phyloP scores from a whole-genome alignment of 2,797 vertebrate species.

The Coregonus suidteri region DNA sequence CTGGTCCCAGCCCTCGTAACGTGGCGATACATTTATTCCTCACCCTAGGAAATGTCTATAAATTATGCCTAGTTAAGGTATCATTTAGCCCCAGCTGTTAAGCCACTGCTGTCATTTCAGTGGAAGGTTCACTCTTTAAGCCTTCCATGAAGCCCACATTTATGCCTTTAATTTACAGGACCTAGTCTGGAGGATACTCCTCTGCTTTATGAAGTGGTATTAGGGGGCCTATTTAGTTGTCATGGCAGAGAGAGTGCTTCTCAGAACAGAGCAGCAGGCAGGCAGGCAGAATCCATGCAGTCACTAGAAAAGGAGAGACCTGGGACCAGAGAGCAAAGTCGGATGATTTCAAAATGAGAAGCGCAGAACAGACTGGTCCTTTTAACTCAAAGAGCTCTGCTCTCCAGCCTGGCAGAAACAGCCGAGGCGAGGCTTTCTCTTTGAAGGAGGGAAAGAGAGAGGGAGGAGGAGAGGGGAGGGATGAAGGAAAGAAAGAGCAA shows the following conservation, averaged over 20 bases:
- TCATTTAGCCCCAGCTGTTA: slow-evolving; percentile 72
- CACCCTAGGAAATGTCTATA: slow-evolving; percentile 66
- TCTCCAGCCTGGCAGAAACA: slow-evolving; percentile 76
- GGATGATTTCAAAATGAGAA: slow-evolving; percentile 78
- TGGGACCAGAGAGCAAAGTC: slow-evolving; percentile 69
- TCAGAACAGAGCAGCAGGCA: slow-evolving; percentile 68
- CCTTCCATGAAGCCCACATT: slow-evolving; percentile 75
- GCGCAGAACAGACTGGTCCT: slow-evolving; percentile 68
- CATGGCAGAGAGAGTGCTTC: slow-evolving; percentile 72
- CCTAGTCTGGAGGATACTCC: slow-evolving; percentile 78
- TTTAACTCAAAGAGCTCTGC: slow-evolving; percentile 78
- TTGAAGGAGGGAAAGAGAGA: slow-evolving; percentile 62
- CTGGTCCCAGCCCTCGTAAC: slow-evolving; percentile 49
- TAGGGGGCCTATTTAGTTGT: slow-evolving; percentile 82
- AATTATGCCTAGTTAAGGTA: slow-evolving; percentile 75
- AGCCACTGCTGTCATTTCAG: slow-evolving; percentile 75
- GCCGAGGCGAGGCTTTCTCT: slow-evolving; percentile 68
- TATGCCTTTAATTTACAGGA: slow-evolving; percentile 82
- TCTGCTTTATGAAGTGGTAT: slow-evolving; percentile 81
- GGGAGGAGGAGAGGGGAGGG: neutral
- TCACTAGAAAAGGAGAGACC: slow-evolving; percentile 65
- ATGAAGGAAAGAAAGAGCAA: slow-evolving; percentile 17
- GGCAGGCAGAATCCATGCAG: slow-evolving; percentile 70
- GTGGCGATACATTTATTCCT: slow-evolving; percentile 68
- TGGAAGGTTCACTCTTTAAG: slow-evolving; percentile 73